Base-by-base conservation (phyloP, 2,888 invertebrate species). In the Cynaeus angustus region DNA sequence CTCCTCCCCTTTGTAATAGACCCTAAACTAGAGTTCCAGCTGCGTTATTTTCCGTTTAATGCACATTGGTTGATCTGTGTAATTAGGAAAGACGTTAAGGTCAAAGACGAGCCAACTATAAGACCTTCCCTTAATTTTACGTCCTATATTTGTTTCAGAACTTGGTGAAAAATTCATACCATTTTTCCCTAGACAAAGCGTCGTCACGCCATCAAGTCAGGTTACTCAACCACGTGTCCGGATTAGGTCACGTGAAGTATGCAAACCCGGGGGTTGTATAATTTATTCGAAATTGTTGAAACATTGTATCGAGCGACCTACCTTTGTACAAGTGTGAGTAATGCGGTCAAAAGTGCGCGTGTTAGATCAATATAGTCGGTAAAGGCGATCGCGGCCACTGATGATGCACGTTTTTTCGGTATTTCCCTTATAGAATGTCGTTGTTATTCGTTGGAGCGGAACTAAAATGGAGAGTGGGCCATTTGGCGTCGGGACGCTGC, bases 231-330 rank as follows among this genome's bases (percentile, higher is more conserved):
- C 58, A 45, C 43, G 58, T 58, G 59, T 43, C 43, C 58, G 58
- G 58, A 38, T 38, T 28, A 59, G 72, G 68, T 73, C 72, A 69
- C 71, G 72, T 71, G 71, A 69, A 62, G 50, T 33, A 55, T 41
- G 56, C 55, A 5, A 58, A 30, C 66, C 21, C 55, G 12, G 50
- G 66, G 66, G 69, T 67, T 65, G 73, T 64, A 68, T 72, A 68
- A 59, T 59, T 50, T 55, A 66, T 69, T 62, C 73, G 73, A 70
- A 77, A 75, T 71, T 74, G 69, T 69, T 67, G 65, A 45, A 59
- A 70, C 68, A 71, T 33, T 9, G 66, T 77, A 79, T 79, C 73
- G 79, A 79, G 66, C 75, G 79, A 77, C 79, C 79, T 78, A 79
- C 76, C 77, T 77, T 71, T 48, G 58, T 9, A 61, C 46, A 55